Evolutionary conservation across 2,888 invertebrate species (phyloP).

Genomic region (Mallateleia sp.): DNA sequence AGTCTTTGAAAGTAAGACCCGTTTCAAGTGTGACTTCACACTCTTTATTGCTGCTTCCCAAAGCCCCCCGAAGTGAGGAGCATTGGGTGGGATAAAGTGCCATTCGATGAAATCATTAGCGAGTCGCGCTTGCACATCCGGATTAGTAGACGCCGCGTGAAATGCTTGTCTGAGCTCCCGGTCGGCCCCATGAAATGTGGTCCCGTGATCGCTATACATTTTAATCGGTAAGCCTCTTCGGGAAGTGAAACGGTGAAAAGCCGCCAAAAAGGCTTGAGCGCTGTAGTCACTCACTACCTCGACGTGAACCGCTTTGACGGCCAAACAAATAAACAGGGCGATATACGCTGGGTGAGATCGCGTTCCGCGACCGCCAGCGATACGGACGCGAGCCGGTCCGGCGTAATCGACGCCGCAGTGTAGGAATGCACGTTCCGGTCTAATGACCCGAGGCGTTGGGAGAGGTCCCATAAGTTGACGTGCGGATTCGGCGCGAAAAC

Average conservation of each 20-base stretch:
- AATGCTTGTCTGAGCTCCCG: no score
- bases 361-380: conserved; percentile 34
- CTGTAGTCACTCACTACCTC: conserved; percentile 48
- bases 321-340: conserved; percentile 52
- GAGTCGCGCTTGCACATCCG: no score
- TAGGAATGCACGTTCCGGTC: neutral
- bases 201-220: conserved; percentile 58
- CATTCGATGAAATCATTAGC: no score
- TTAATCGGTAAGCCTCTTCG: conserved; percentile 51
- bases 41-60: no score
- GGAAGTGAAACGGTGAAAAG: conserved; percentile 46
- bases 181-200: conserved; percentile 45
- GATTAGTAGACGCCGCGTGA: no score
- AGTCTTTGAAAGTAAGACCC: no score
- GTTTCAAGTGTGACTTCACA: no score
- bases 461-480: neutral
- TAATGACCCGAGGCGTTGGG: neutral
- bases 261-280: conserved; percentile 46
- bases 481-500: neutral
- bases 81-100: no score
- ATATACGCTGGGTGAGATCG: conserved; percentile 41
- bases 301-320: conserved; percentile 39
- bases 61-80: no score
- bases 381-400: conserved; percentile 46
- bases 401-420: conserved; percentile 51